Base-by-base conservation (phyloP, 1,140 invertebrate genomes). In the Dreissena polymorpha region DNA sequence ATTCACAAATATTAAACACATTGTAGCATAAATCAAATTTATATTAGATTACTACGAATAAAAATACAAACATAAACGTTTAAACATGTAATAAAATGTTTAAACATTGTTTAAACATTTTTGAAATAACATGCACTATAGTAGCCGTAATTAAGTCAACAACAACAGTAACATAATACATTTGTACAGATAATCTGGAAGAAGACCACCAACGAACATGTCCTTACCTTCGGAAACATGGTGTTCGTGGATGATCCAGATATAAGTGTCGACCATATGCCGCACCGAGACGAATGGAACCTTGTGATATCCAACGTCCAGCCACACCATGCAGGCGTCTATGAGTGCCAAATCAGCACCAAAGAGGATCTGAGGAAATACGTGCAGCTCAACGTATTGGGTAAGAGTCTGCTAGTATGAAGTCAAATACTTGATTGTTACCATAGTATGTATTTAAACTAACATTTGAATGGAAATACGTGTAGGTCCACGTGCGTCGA, bases 271-370 rank as follows among this genome's bases (percentile, higher is more conserved):
- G 84, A 86, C 12, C 97, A 98, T 93, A 95, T 96, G 0, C 96
- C 97, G 85, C 95, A 95, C 18, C 96, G 96, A 86, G 96, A 98
- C 87, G 97, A 98, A 91, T 98, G 97, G 97, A 96, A 96, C 90
- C 95, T 99, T 83, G 95, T 96, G 93, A 96, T 99, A 85, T 96
- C 96, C 86, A 97, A 96, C 91, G 96, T 97, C 6, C 97, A 98
- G 92, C 94, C 95, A 81, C 93, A 95, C 55, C 97, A 99, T 90
- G 96, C 95, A 1, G 97, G 97, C 0, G 95, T 97, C 60, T 98
- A 98, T 93, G 97, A 98, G 91, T 98, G 98, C 92, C 97, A 98
- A 94, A 95, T 98, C 77, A 97, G 96, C 85, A 97, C 97, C 0
- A 86, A 89, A 60, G 88, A 91, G 70, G 87, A 89, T 64, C 74